These are phyloP conservation scores for Lophochroa leadbeateri DNA, from an alignment of 2,113 vertebrate genomes.

Conservation along the genomic window DNA sequence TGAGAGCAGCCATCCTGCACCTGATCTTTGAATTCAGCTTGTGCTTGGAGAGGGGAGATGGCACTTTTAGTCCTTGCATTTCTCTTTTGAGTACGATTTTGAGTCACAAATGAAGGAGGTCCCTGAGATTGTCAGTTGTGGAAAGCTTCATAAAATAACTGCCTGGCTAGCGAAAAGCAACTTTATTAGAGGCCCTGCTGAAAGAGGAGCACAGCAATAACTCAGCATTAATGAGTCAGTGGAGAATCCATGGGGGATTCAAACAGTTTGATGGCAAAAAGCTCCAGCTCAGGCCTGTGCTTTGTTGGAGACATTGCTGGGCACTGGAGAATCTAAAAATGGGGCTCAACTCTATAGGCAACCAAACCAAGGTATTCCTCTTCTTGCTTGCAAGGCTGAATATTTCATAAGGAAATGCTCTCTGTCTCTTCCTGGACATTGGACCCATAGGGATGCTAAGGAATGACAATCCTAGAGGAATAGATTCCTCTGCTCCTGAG, in stretches of 20 bases:
- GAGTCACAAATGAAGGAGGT: slow-evolving; percentile 5
- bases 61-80: neutral
- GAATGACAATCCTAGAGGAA: neutral
- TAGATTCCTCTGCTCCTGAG: neutral
- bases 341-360: neutral
- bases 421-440: neutral
- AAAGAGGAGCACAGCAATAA: slow-evolving; percentile 20
- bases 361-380: neutral
- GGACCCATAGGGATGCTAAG: neutral
- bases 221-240: slow-evolving; percentile 21
- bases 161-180: neutral
- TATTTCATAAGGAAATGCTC: neutral
- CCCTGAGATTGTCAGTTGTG: neutral
- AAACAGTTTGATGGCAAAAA: neutral
- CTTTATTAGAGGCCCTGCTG: slow-evolving; percentile 40
- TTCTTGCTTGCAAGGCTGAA: neutral
- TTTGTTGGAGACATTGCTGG: neutral
- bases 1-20: neutral
- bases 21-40: neutral
- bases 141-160: slow-evolving; percentile 11
- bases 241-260: slow-evolving; percentile 4
- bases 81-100: neutral
- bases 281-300: neutral
- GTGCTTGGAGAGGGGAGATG: neutral
- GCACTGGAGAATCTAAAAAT: neutral